Base-by-base conservation (phyloP, 1,140 invertebrate species). In the Drosophila orena region DNA sequence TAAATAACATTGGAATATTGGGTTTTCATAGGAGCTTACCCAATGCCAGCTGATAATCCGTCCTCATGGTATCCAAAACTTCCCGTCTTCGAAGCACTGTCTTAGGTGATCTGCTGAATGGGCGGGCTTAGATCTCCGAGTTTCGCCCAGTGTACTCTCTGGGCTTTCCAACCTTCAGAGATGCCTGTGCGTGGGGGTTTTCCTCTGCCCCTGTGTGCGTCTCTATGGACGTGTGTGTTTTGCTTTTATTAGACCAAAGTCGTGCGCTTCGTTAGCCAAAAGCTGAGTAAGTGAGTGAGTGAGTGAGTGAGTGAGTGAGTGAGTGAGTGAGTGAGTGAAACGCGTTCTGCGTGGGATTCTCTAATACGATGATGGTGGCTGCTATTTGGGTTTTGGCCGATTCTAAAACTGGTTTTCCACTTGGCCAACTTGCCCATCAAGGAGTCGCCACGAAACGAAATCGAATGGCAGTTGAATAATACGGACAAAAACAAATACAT, bases 341-440 rank as follows among this genome's bases (percentile, higher is more conserved):
- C 75, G 75, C 65, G 56, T 88, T 83, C 85, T 89, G 84, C 84
- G 84, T 88, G 84, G 84, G 84, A 88, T 89, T 89, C 83, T 89
- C 71, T 62, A 84, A 83, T 79, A 44, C 66, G 72, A 75, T 56
- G 74, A 44, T 46, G 22, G 27, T 50, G 42, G 58, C 47, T 79
- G 61, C 78, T 76, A 58, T 88, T 71, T 81, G 61, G 59, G 65
- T 62, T 77, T 89, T 73, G 62, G 71, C 66, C 74, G 52, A 75
- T 77, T 74, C 58, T 64, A 11, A 70, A 88, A 88, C 84, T 89
- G 84, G 84, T 88, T 88, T 85, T 46, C 59, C 57, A 81, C 58
- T 86, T 81, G 70, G 78, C 52, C 83, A 86, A 78, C 73, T 81
- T 81, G 81, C 79, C 84, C 84, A 89, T 84, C 84, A 88, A 88